Evolutionary conservation across 2,888 invertebrate species (phyloP).

Genomic region (Polydrusus pterygomalis): DNA sequence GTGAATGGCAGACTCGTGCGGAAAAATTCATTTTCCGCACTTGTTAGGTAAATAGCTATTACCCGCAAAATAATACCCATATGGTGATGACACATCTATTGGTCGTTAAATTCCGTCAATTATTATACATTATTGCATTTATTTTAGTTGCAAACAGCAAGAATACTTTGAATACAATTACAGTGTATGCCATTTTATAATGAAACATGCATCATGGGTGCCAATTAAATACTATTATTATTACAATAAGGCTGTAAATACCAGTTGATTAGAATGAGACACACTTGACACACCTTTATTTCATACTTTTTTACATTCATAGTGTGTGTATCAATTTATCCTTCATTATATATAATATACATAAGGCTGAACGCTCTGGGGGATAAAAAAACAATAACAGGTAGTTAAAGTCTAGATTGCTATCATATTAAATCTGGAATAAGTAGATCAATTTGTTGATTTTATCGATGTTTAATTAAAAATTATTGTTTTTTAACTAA

Average conservation of each 20-base stretch:
- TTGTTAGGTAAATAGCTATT: too few species aligned
- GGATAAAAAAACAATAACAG: neutral
- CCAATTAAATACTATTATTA: neutral
- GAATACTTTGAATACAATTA: neutral
- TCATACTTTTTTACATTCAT: neutral
- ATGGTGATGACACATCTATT: neutral
- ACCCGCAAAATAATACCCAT: too few species aligned
- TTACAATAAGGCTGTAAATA: neutral
- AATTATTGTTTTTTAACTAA: neutral
- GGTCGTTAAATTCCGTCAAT: neutral
- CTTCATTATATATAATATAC: conserved; percentile 7
- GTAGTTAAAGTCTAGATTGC: conserved; percentile 13
- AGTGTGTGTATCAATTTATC: conserved; percentile 1
- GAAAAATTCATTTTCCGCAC: too few species aligned
- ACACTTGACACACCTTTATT: conserved; percentile 3
- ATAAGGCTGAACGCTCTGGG: neutral
- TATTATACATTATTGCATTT: neutral
- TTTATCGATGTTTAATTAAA: conserved; percentile 9
- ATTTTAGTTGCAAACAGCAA: neutral
- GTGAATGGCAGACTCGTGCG: too few species aligned
- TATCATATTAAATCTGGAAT: conserved; percentile 5
- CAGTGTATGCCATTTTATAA: neutral
- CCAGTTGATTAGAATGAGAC: neutral
- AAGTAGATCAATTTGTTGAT: conserved; percentile 9
- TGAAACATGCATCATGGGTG: neutral